Evolutionary conservation across 1,140 invertebrate species (phyloP).

Genomic region (Bathynomus jamesi): DNA sequence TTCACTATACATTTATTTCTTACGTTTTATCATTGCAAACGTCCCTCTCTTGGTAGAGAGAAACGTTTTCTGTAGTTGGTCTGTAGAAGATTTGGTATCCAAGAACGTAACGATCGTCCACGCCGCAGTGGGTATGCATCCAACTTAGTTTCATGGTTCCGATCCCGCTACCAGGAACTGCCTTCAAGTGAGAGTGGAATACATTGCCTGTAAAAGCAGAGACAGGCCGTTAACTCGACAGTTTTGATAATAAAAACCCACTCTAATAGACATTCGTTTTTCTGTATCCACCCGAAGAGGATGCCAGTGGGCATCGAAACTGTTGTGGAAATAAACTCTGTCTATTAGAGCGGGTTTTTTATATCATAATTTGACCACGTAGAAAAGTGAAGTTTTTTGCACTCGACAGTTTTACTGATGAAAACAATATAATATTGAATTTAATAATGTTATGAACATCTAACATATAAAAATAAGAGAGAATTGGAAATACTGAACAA

Average conservation of each 20-base stretch:
- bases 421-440: too few relatives aligned
- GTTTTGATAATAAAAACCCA: background rate
- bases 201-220: background rate
- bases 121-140: background rate
- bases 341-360: background rate
- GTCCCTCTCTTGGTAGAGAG: background rate
- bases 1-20: too few relatives aligned
- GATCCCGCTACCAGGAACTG: background rate
- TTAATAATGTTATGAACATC: too few relatives aligned
- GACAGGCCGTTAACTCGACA: background rate
- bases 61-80: background rate
- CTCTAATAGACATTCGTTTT: background rate
- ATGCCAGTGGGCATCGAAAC: background rate
- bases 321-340: background rate
- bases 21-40: too few relatives aligned
- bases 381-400: background rate
- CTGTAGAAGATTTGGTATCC: background rate
- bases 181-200: background rate
- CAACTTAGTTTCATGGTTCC: background rate
- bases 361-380: background rate
- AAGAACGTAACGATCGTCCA: background rate
- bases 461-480: too few relatives aligned
- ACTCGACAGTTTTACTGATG: too few relatives aligned
- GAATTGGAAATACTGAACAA: too few relatives aligned
- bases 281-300: background rate